These are phyloP conservation scores for Platysteira castanea DNA, from an alignment of 2,113 vertebrate species.

Conservation along the genomic window DNA sequence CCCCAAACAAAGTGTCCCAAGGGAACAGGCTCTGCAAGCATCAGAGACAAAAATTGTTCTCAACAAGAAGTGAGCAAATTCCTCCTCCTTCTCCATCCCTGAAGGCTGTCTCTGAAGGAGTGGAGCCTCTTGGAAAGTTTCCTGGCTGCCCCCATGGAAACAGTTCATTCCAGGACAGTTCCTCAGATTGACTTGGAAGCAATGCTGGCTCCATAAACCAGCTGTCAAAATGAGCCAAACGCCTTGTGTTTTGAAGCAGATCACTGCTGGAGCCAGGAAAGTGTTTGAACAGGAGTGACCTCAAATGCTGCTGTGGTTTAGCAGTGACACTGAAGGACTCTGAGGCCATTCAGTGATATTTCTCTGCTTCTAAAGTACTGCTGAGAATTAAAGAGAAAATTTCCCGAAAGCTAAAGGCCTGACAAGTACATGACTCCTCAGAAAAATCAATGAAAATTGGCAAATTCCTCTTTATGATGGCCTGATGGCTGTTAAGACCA, in stretches of 20 bases:
- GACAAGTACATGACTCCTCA: neutral
- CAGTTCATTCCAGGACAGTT: conserved; percentile 26
- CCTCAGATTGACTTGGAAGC: neutral
- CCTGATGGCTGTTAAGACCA: neutral
- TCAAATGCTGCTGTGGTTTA: neutral
- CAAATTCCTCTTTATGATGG: neutral
- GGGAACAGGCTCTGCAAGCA: neutral
- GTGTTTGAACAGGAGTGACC: neutral
- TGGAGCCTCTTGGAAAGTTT: conserved; percentile 8
- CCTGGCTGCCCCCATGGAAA: conserved; percentile 20
- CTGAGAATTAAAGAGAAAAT: neutral
- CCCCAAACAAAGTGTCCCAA: neutral
- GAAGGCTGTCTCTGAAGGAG: neutral
- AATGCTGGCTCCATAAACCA: neutral
- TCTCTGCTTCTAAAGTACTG: neutral
- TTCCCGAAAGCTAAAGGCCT: neutral
- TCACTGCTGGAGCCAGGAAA: neutral
- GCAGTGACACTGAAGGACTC: neutral
- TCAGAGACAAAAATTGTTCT: neutral
- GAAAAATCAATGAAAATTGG: neutral
- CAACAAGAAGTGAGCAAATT: conserved; percentile 2
- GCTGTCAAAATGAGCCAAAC: neutral
- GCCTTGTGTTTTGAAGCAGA: neutral
- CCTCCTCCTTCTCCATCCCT: neutral
- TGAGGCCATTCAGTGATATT: neutral